A percentile compares a stretch with the other conserved stretches of the same genome.
phyloP scores from a whole-genome alignment of 2,888 invertebrate genomes.

The Noctua janthina region DNA sequence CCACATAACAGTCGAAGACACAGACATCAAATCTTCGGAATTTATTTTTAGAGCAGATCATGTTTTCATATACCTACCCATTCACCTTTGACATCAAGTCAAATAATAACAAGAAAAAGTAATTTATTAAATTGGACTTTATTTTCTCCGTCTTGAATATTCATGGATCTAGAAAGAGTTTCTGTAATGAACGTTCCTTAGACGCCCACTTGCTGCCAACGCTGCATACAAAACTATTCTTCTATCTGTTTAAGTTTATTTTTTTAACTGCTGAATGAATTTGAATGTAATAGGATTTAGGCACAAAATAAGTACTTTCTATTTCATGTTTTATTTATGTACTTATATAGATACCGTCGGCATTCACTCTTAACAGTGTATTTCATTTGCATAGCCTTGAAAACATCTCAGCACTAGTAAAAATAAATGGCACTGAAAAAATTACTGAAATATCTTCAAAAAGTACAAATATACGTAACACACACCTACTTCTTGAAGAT shows the following conservation, averaged over 20 bases:
- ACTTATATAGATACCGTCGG: background rate
- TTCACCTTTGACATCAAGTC: background rate
- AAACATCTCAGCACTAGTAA: background rate
- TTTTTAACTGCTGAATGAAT: constrained; percentile 1
- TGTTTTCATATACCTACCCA: background rate
- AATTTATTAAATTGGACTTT: constrained; percentile 11
- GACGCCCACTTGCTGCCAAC: constrained; percentile 7
- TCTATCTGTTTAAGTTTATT: background rate
- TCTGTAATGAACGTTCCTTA: background rate
- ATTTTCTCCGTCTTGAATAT: constrained; percentile 15
- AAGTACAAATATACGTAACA: background rate
- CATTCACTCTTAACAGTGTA: background rate
- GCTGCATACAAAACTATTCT: constrained; percentile 10
- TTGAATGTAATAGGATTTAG: constrained; percentile 8
- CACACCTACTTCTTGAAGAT: background rate
- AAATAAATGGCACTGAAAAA: background rate
- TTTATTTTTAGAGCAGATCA: constrained; percentile 9
- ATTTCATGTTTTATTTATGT: background rate
- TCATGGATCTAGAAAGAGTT: constrained; percentile 15
- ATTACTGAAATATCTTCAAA: background rate
- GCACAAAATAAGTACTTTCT: background rate
- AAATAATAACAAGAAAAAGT: background rate
- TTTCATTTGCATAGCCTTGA: constrained; percentile 1
- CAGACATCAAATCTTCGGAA: constrained; percentile 5
- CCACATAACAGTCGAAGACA: background rate